Conservation (phyloP, 2,888 invertebrate species). For the Drosophila borealis region DNA sequence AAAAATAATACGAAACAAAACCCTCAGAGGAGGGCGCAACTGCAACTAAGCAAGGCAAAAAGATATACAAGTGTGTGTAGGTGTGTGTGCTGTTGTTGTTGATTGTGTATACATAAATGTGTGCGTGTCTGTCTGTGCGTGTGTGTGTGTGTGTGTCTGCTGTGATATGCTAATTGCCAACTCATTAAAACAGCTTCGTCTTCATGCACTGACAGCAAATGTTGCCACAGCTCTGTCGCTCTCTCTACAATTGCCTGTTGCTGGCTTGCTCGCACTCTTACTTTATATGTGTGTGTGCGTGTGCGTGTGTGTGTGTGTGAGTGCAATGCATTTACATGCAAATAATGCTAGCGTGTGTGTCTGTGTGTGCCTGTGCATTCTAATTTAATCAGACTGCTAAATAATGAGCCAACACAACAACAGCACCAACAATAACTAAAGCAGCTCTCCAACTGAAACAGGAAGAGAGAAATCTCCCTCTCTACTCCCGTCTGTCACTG, state of each 20-base stretch:
- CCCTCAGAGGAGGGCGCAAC: conserved; percentile 1
- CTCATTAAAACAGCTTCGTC: conserved; percentile 77
- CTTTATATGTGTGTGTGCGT: conserved; percentile 1
- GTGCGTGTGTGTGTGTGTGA: conserved; percentile 17
- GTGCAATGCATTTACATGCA: conserved; percentile 58
- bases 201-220: conserved; percentile 62
- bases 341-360: conserved; percentile 37
- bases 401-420: conserved; percentile 66
- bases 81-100: conserved; percentile 14
- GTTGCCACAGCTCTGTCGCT: conserved; percentile 27
- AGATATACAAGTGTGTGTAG: conserved; percentile 5
- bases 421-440: conserved; percentile 21
- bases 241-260: conserved; percentile 8
- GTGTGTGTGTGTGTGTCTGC: conserved; percentile 18
- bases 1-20: conserved; percentile 49
- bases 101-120: conserved; percentile 13
- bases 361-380: conserved; percentile 50
- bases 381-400: conserved; percentile 78
- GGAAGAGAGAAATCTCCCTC: conserved; percentile 32
- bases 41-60: conserved; percentile 20
- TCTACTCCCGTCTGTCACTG: conserved; percentile 34
- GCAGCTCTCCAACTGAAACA: conserved; percentile 35
- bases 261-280: conserved; percentile 4
- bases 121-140: conserved; percentile 4
- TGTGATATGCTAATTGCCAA: conserved; percentile 76